phyloP scores from a whole-genome alignment of 2,888 invertebrate genomes.

The Agriopis aurantiaria region DNA sequence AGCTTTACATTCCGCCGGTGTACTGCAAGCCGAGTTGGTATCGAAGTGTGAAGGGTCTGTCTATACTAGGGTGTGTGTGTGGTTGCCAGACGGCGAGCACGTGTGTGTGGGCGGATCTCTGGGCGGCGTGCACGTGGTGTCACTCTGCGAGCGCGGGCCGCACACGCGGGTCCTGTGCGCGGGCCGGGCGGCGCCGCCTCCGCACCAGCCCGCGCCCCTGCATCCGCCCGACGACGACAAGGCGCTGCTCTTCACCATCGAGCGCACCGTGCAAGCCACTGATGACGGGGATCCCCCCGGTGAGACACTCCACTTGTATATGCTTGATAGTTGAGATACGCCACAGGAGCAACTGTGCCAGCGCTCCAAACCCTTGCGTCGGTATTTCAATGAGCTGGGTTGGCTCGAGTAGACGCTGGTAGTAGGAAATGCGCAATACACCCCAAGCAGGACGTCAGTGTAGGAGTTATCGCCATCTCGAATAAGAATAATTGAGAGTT shows the following conservation, averaged over 20 bases:
- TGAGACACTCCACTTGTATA: constrained; percentile 35
- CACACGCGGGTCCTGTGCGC: constrained; percentile 95
- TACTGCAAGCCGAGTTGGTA: too few species aligned
- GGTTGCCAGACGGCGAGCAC: constrained; percentile 72
- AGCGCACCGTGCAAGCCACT: constrained; percentile 54
- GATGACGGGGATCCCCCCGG: constrained; percentile 58
- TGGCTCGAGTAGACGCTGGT: too few species aligned
- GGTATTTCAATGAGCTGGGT: too few species aligned
- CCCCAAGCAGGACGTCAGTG: too few species aligned
- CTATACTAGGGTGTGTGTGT: not conserved
- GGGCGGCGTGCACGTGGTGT: constrained; percentile 96
- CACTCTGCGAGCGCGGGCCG: constrained; percentile 93
- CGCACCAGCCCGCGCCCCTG: constrained; percentile 84
- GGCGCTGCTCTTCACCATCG: constrained; percentile 70
- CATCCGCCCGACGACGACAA: constrained; percentile 53
- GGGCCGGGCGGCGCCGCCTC: constrained; percentile 89
- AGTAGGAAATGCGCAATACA: too few species aligned
- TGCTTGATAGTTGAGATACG: too few species aligned
- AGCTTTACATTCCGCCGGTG: too few species aligned
- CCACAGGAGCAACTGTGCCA: too few species aligned
- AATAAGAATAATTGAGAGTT: too few species aligned
- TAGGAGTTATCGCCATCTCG: too few species aligned
- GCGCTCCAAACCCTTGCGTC: too few species aligned
- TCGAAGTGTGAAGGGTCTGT: not conserved
- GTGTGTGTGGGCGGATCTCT: constrained; percentile 93